Percentiles rank a stretch among this genome's conserved stretches.
phyloP scores from a whole-genome alignment of 2,113 vertebrate genomes.

The Coryphaenoides rupestris region DNA sequence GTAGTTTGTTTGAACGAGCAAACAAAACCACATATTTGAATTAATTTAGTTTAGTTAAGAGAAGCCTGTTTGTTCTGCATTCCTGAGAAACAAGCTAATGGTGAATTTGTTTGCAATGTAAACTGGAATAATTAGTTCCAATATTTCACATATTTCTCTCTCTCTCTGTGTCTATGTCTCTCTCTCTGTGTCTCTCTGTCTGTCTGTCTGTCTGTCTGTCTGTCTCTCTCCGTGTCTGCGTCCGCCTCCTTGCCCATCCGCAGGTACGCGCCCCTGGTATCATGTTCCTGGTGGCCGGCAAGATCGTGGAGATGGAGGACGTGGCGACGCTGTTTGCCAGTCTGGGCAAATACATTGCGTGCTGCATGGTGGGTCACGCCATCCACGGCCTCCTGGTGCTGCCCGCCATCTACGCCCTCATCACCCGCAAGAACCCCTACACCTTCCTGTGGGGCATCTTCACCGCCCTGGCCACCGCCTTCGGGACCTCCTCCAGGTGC shows the following conservation, averaged over 20 bases:
- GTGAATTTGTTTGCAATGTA: too few relatives aligned
- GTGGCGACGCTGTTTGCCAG: slow-evolving; percentile 75
- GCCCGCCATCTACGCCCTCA: slow-evolving; percentile 80
- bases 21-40: too few relatives aligned
- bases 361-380: slow-evolving; percentile 82
- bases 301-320: slow-evolving; percentile 85
- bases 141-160: too few relatives aligned
- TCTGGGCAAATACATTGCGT: slow-evolving; percentile 86
- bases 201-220: too few relatives aligned
- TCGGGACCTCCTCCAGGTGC: slow-evolving; percentile 89
- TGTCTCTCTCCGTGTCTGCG: neutral
- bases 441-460: slow-evolving; percentile 84
- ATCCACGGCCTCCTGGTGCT: slow-evolving; percentile 82
- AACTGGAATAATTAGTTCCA: too few relatives aligned
- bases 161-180: too few relatives aligned
- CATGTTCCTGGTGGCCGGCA: slow-evolving; percentile 87
- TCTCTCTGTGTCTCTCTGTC: neutral
- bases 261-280: slow-evolving; percentile 89
- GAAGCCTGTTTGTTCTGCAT: too few relatives aligned
- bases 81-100: too few relatives aligned
- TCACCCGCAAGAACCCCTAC: slow-evolving; percentile 87
- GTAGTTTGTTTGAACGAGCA: too few relatives aligned
- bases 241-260: neutral
- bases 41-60: too few relatives aligned
- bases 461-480: slow-evolving; percentile 81